phyloP scores from a whole-genome alignment of 2,888 invertebrate species.

The Lasioglossum vierecki region DNA sequence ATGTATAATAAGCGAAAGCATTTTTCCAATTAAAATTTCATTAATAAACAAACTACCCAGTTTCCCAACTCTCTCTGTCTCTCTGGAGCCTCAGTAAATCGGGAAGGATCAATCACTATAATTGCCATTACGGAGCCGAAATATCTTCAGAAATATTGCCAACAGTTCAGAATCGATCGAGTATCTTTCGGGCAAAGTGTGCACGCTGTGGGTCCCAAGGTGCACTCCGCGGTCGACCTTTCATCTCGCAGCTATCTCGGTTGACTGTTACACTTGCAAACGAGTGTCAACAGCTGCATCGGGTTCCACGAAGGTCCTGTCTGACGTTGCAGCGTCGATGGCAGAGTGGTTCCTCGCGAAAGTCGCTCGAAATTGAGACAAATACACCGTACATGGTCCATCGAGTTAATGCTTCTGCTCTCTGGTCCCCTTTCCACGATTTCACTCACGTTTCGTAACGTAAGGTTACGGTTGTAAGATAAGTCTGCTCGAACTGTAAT shows the following conservation, averaged over 20 bases:
- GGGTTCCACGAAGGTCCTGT: background rate
- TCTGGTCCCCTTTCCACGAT: background rate
- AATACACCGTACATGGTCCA: slow-evolving; percentile 47
- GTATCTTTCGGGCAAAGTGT: background rate
- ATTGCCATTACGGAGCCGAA: background rate
- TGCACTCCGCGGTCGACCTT: background rate
- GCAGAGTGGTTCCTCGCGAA: background rate
- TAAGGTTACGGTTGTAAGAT: background rate
- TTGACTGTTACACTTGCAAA: slow-evolving; percentile 12
- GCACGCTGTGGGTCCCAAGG: background rate
- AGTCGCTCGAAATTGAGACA: slow-evolving; percentile 42
- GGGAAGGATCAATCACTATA: background rate
- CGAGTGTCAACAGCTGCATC: background rate
- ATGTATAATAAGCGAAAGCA: no score
- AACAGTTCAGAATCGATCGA: background rate
- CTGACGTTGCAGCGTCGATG: background rate
- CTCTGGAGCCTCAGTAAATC: background rate
- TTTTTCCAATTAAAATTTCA: background rate
- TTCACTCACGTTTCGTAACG: background rate
- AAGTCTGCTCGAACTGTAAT: no score
- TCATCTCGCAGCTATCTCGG: background rate
- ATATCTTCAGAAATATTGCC: background rate
- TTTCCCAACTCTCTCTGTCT: background rate
- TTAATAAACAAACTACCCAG: background rate
- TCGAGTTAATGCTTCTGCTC: slow-evolving; percentile 49